Evolutionary conservation across 2,888 invertebrate species (phyloP), one percentile per base, ranked within the genome.

Genomic region (Alsophila aescularia): DNA sequence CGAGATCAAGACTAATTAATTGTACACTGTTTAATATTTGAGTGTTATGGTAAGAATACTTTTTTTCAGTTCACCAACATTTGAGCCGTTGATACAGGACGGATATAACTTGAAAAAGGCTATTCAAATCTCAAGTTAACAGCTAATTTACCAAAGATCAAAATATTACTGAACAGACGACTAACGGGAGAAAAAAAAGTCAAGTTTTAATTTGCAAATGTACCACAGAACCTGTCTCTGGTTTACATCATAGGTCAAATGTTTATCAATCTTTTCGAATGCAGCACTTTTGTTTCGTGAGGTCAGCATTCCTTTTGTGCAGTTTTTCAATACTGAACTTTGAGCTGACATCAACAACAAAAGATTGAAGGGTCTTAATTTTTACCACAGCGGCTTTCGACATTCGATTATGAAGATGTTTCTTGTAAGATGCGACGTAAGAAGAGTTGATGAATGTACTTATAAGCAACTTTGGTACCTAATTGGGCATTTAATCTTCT

Each of bases 231-330:
- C 51, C 45, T 58, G 49, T 62, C 55, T 52, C 35, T 29, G n/a
- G 44, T 48, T 61, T 65, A 55, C 59, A 49, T 60, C 60, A 66
- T 65, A 69, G 64, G 66, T 65, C 60, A 64, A 54, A 61, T 53
- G 54, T 57, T 50, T 58, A 53, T 50, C 40, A 53, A 52, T 52
- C 9, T 12, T 18, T 37, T 29, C 41, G 40, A 29, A 49, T 48
- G 44, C 49, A 49, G 27, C 35, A 40, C 47, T 52, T 35, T 49
- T 55, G 40, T 52, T 37, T 32, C 42, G 43, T 48, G 50, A 60
- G 55, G 55, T 58, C 58, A 54, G 34, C 54, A 42, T 18, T 41
- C 41, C 40, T 31, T 45, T 35, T 44, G 16, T 44, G 18, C 10
- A 34, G 34, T 40, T 16, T 34, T 40, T 40, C 16, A n/a, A 29